Evolutionary conservation across 2,113 vertebrate genomes (phyloP), one percentile per base, ranked within the genome.

Genomic region (Rhipidura dahli): DNA sequence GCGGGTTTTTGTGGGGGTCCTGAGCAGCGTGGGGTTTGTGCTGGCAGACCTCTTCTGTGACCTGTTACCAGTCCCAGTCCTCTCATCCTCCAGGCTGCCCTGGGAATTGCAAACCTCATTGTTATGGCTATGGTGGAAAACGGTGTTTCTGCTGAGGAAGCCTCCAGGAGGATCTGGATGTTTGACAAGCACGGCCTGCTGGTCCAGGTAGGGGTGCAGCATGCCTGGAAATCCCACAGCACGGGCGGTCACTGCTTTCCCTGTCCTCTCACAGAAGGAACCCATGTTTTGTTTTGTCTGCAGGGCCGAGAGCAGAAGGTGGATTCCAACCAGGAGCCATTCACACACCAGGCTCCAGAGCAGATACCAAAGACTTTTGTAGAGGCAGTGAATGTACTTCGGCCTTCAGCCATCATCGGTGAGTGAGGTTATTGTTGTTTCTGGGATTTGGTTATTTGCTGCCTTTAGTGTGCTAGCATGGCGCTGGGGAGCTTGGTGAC

Each of bases 91-190:
- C 40, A 97, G 97, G 99, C 99, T 3, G 99, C 99, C 39, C 98
- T 99, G 88, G 99, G 99, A 28, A 99, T 99, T 42, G 99, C 99
- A 11, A 99, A 99, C 97, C 98, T 99, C 69, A 99, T 99, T 16
- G 98, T 99, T 12, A 99, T 99, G 99, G 98, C 99, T 2, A 99
- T 99, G 99, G 96, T 98, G 96, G 99, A 99, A 76, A 76, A 21
- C 0, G 99, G 99, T 1, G 90, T 99, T 83, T 97, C 98, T 50
- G 96, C 97, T 9, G 96, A 98, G 53, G 99, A 99, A 20, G 99
- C 99, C 71, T 97, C 94, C 49, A 78, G 97, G 44, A 99, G 98
- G 51, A 98, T 99, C 91, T 99, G 99, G 99, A 99, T 99, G 99
- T 99, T 98, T 75, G 99, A 99, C 96, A 99, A 99, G 90, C 84